A percentile compares a stretch with the other conserved stretches of the same genome.
These are phyloP conservation scores for Acleris sparsana DNA, from an alignment of 2,888 invertebrate genomes.

Conservation along the genomic window DNA sequence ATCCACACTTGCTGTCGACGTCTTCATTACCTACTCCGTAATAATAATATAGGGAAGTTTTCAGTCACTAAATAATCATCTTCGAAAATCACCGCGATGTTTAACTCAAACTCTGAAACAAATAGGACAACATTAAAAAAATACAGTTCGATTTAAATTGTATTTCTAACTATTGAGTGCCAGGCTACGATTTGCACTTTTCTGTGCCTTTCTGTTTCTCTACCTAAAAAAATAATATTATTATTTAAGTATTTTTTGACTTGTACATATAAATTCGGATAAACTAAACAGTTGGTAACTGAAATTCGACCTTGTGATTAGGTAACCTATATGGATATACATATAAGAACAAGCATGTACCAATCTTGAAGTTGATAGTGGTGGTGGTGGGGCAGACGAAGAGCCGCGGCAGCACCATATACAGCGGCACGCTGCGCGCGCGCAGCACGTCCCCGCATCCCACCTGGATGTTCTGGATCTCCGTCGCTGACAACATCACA, in stretches of 20 bases:
- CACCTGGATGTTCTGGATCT: conserved; percentile 99
- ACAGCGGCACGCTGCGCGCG: conserved; percentile 92
- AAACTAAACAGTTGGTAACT: no score
- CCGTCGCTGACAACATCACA: conserved; percentile 88
- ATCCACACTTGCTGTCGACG: neutral
- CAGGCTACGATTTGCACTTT: no score
- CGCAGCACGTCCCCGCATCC: conserved; percentile 95
- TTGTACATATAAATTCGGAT: no score
- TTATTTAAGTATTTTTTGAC: no score
- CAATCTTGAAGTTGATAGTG: conserved; percentile 97
- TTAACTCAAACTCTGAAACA: conserved; percentile 95
- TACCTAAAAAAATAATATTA: no score
- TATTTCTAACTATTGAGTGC: no score
- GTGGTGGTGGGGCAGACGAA: conserved; percentile 97
- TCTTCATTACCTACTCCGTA: conserved; percentile 59
- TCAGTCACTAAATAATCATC: conserved; percentile 97
- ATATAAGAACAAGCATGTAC: conserved; percentile 67
- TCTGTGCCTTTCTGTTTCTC: no score
- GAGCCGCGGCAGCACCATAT: conserved; percentile 97
- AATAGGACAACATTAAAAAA: neutral
- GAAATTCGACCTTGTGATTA: no score
- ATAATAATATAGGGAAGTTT: conserved; percentile 91
- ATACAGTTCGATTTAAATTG: no score
- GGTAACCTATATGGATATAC: no score
- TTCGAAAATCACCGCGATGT: conserved; percentile 95